Base-by-base conservation (phyloP, 2,797 vertebrate genomes). In the Coendou prehensilis region DNA sequence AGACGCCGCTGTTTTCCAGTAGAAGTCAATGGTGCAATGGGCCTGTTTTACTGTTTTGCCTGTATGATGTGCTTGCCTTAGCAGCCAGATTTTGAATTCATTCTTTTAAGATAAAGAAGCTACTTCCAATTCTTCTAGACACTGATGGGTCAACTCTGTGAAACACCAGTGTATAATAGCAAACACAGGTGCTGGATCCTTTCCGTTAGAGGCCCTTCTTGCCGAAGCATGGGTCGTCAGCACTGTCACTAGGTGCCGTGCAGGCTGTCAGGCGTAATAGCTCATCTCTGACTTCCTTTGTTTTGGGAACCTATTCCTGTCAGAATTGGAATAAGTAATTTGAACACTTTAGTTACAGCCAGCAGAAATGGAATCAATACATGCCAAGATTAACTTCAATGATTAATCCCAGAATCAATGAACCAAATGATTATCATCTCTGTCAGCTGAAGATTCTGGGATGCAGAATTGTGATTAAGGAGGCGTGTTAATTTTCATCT, bases 321-420 rank as follows among this genome's bases (percentile, higher is more conserved):
- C 97, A 97, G 88, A 95, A 61, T n/a, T 78, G 83, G 90, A 91
- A 97, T 93, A 96, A 96, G 94, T 95, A 93, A 95, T 98, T 97
- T 92, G 94, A 97, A 95, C 87, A 96, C 96, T 96, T 95, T 91
- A 96, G 88, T 94, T 95, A 97, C 93, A 96, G 95, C 93, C 83
- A 92, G 90, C 88, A 89, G 96, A 96, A 97, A 96, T 96, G 89
- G 94, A 92, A 97, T 97, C 95, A 93, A 97, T 97, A 97, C 64
- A 88, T 85, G 96, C 82, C 96, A 97, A 97, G 98, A 97, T 96
- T 94, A 97, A 97, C 95, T 96, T 96, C 88, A 93, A 91, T 93
- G 97, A 97, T 96, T 97, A 97, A 96, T 97, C 87, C 94, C 59
- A 90, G 94, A 93, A 97, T 97, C 96, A 97, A 94, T 95, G 97